Evolutionary conservation across 2,797 vertebrate species (phyloP), one percentile per base, ranked within the genome.

Genomic region (Megalops cyprinoides): DNA sequence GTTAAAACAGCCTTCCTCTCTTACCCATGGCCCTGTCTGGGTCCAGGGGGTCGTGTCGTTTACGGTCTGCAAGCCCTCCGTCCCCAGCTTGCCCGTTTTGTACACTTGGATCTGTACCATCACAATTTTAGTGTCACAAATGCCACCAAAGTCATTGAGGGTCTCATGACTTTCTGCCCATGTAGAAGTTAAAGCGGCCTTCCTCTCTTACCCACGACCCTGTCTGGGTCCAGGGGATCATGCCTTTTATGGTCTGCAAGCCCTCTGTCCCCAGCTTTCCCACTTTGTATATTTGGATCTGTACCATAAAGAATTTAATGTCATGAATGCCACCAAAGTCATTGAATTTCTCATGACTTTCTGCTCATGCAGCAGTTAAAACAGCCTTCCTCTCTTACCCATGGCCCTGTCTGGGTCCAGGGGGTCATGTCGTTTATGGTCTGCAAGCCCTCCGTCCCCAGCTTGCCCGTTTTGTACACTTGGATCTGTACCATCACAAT

Each of bases 331-430:
- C n/a, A 39, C 37, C 67, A 71, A 69, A 71, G 67, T 44, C 67
- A 44, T 42, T n/a, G 12, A 39, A 15, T 20, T 67, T 39, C 62
- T 6, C 18, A 9, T 39, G 62, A 39, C 62, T 71, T 28, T 31
- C 67, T 42, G 14, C 18, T 28, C 46, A 81, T 51, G 46, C 79
- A 81, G 44, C n/a, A 65, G 25, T 44, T 49, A 76, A 76, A 1
- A n/a, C 23, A 53, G 39, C 65, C 65, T 28, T 65, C 20, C 46
- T 23, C 28, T 49, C 81, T 90, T 89, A 90, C 90, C 89, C 89
- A 84, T 65, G 79, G 74, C 60, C 83, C 83, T 86, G 81, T 87
- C 82, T 79, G 76, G 83, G 79, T 80, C 84, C 46, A 0, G 56
- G 76, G 28, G 80, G 79, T 60, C 71, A 49, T 2, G 37, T 53